phyloP scores from a whole-genome alignment of 1,140 invertebrate genomes.

The Polypedilum pembai region DNA sequence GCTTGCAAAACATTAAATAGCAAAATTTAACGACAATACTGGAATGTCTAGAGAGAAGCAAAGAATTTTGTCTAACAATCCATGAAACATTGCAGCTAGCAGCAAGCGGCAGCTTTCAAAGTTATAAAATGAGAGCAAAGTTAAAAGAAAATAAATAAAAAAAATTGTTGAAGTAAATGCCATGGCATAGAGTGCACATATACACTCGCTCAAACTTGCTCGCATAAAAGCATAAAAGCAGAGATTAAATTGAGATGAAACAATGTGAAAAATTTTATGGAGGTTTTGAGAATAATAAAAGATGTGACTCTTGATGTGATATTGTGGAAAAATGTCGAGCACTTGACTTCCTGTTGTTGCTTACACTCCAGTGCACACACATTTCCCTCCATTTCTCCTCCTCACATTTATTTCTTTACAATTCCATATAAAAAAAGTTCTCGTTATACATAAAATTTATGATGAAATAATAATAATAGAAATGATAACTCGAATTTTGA shows the following conservation, averaged over 20 bases:
- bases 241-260: conserved; percentile 28
- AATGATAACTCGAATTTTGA: too few relatives aligned
- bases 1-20: too few relatives aligned
- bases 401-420: background rate
- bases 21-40: background rate
- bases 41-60: background rate
- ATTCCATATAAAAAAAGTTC: too few relatives aligned
- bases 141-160: background rate
- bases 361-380: background rate
- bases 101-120: too few relatives aligned
- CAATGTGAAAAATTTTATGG: conserved; percentile 28
- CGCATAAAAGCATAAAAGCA: background rate
- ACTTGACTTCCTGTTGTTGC: background rate
- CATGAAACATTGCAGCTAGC: background rate
- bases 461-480: background rate
- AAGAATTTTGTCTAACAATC: background rate
- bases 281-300: conserved; percentile 9
- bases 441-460: background rate
- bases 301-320: background rate
- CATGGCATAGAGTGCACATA: background rate
- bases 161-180: too few relatives aligned
- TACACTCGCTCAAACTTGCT: background rate
- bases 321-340: background rate
- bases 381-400: background rate
- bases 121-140: background rate